Conservation (phyloP, 2,113 vertebrate species). For the Chaetura pelagica region DNA sequence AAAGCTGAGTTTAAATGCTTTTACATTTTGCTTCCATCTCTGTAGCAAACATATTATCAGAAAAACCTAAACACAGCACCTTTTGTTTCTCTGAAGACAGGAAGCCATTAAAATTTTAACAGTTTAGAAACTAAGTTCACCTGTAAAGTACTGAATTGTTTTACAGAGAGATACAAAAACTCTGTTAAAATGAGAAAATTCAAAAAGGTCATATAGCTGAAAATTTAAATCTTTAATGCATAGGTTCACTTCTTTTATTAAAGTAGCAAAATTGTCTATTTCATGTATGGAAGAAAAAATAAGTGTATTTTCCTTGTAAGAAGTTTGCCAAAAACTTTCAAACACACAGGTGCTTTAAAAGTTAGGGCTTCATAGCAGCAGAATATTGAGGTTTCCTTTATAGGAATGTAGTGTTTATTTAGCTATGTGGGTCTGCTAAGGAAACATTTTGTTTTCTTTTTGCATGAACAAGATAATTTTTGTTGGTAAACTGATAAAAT, state of each 20-base stretch:
- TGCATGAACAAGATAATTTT: background rate
- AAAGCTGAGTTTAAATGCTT: slow-evolving; percentile 34
- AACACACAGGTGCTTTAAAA: background rate
- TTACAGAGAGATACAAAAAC: slow-evolving; percentile 58
- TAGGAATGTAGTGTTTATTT: background rate
- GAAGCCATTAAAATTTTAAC: slow-evolving; percentile 77
- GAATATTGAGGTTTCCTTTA: background rate
- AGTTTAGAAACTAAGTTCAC: slow-evolving; percentile 69
- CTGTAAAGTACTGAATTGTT: slow-evolving; percentile 61
- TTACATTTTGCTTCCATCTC: slow-evolving; percentile 51
- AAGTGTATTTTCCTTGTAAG: background rate
- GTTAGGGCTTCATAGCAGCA: background rate
- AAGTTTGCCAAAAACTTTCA: background rate
- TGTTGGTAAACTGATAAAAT: background rate
- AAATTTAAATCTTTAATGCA: slow-evolving; percentile 71
- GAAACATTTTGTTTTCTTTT: background rate
- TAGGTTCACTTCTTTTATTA: slow-evolving; percentile 45
- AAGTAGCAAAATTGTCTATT: slow-evolving; percentile 25
- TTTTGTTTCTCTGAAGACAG: slow-evolving; percentile 68
- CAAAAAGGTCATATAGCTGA: slow-evolving; percentile 30
- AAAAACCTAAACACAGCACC: slow-evolving; percentile 61
- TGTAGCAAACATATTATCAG: slow-evolving; percentile 55
- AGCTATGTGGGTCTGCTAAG: background rate
- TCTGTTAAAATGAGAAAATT: slow-evolving; percentile 48
- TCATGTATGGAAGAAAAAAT: background rate